A percentile compares a stretch with the other conserved stretches of the same genome.
phyloP scores from a whole-genome alignment of 2,113 vertebrate species.

The Callithrix jacchus region DNA sequence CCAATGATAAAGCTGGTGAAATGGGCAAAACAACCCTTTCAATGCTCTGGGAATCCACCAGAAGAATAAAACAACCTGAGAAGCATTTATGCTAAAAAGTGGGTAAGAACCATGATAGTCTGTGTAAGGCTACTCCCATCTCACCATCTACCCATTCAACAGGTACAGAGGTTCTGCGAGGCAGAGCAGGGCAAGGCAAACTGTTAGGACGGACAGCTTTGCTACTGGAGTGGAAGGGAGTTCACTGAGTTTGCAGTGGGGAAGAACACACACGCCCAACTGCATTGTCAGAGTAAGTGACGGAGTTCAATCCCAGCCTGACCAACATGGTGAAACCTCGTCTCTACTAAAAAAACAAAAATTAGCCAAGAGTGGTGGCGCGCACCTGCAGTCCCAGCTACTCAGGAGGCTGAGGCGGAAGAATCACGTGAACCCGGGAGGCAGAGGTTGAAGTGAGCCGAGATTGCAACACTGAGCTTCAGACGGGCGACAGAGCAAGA shows the following conservation, averaged over 20 bases:
- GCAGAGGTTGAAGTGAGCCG: too few species aligned
- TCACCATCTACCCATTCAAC: not conserved
- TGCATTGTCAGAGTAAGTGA: not conserved
- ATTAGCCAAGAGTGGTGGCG: too few species aligned
- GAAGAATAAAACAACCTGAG: not conserved
- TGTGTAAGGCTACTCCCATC: not conserved
- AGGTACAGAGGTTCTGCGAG: not conserved
- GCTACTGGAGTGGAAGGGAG: not conserved
- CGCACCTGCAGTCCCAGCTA: too few species aligned
- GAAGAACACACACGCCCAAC: not conserved
- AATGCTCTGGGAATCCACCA: not conserved
- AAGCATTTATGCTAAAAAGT: not conserved
- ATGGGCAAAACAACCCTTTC: not conserved
- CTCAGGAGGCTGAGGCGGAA: too few species aligned
- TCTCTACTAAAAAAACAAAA: too few species aligned
- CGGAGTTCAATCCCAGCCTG: too few species aligned
- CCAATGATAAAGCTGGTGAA: not conserved
- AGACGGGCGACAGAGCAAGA: too few species aligned
- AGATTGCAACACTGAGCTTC: too few species aligned
- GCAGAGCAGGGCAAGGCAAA: not conserved
- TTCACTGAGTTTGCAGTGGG: not conserved
- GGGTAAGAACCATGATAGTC: not conserved
- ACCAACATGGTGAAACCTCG: too few species aligned
- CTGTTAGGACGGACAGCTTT: not conserved
- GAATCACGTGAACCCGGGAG: too few species aligned